A percentile compares a stretch with the other conserved stretches of the same genome.
Evolutionary conservation across 2,113 vertebrate genomes (phyloP).

Genomic region (Actenoides lindsayi): DNA sequence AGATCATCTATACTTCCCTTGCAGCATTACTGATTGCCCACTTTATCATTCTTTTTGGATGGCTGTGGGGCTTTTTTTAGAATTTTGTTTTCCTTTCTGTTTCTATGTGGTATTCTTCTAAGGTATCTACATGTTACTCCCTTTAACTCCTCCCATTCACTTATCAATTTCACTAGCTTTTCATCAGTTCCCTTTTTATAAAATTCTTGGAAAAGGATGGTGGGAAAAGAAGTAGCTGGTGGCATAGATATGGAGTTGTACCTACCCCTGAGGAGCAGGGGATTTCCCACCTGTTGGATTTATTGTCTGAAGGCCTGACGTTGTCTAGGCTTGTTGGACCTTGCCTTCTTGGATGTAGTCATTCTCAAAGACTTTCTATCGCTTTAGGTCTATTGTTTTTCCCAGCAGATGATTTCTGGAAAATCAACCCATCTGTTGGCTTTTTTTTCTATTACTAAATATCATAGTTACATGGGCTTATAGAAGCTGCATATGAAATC

Average conservation of each 20-base stretch:
- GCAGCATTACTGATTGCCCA: neutral
- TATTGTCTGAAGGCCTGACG: neutral
- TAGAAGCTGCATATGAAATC: neutral
- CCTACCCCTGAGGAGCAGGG: neutral
- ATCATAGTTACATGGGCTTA: neutral
- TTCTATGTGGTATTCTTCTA: neutral
- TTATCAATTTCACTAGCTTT: neutral
- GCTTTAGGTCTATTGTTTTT: neutral
- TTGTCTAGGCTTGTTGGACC: neutral
- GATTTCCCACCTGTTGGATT: neutral
- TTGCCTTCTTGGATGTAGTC: neutral
- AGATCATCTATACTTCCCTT: neutral
- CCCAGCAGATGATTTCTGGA: neutral
- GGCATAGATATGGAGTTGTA: accelerated
- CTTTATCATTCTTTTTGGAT: neutral
- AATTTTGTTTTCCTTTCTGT: neutral
- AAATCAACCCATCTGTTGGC: neutral
- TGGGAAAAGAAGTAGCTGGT: neutral
- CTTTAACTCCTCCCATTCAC: neutral
- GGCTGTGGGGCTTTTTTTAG: neutral
- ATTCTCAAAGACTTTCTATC: neutral
- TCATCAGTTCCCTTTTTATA: neutral
- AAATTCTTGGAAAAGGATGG: neutral
- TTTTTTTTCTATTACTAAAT: neutral
- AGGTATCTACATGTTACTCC: neutral